These are phyloP conservation scores for Chlorops oryzae DNA, from an alignment of 1,140 invertebrate species.

Conservation along the genomic window DNA sequence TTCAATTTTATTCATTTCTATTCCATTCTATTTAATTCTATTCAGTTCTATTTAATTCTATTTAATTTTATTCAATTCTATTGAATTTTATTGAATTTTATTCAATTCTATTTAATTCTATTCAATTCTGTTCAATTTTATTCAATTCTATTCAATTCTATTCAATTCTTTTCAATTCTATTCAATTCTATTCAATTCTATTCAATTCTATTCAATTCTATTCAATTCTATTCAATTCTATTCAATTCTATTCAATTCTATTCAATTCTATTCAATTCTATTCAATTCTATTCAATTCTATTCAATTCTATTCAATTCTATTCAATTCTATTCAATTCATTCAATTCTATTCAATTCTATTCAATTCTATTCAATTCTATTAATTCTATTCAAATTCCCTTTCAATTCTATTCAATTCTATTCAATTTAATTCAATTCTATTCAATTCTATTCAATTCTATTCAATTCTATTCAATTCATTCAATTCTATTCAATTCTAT, in stretches of 20 bases:
- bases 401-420: background rate
- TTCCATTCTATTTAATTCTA: background rate
- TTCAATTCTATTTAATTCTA: no score
- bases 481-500: background rate
- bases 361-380: no score
- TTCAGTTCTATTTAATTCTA: no score
- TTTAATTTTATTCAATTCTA: no score
- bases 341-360: no score
- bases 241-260: background rate
- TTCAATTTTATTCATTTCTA: background rate
- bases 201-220: background rate
- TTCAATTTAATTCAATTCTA: background rate
- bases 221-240: background rate
- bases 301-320: background rate
- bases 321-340: no score
- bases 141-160: background rate
- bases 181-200: background rate
- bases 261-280: background rate
- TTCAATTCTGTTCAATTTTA: background rate
- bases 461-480: background rate
- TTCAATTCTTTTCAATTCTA: background rate
- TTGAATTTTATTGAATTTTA: no score
- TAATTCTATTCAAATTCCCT: no score
- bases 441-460: background rate
- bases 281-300: background rate